phyloP scores from a whole-genome alignment of 2,888 invertebrate genomes.

The Torymus auratus region DNA sequence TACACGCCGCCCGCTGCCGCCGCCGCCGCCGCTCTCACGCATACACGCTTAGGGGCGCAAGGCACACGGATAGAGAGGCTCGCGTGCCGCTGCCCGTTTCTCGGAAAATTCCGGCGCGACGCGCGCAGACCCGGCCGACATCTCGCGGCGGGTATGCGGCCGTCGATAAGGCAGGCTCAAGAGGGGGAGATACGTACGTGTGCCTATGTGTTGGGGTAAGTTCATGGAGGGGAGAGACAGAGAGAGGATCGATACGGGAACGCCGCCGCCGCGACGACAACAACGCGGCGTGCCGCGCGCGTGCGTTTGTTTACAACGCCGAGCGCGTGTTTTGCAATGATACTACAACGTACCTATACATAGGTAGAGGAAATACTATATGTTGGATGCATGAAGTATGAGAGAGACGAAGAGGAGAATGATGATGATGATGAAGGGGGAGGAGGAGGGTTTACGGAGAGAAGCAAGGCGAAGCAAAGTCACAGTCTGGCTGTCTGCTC shows the following conservation, averaged over 20 bases:
- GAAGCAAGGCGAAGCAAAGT: too few species aligned
- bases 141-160: constrained; percentile 22
- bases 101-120: constrained; percentile 53
- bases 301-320: constrained; percentile 55
- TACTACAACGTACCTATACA: constrained; percentile 8
- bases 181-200: neutral
- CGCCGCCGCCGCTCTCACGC: neutral
- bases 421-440: too few species aligned
- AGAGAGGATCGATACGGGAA: neutral
- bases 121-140: constrained; percentile 37
- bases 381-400: neutral
- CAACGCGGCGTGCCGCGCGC: constrained; percentile 39
- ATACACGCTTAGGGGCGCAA: neutral
- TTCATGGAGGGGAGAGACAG: neutral
- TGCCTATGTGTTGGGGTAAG: too few species aligned
- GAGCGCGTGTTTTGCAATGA: constrained; percentile 5
- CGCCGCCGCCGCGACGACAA: constrained; percentile 6
- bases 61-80: neutral
- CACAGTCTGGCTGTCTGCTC: too few species aligned
- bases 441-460: too few species aligned
- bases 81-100: constrained; percentile 40
- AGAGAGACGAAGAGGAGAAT: neutral
- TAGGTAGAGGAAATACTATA: neutral
- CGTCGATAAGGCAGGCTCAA: constrained; percentile 18
- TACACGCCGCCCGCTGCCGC: too few species aligned